Conservation (phyloP, 2,888 invertebrate genomes). For the Choristoneura rosaceana region DNA sequence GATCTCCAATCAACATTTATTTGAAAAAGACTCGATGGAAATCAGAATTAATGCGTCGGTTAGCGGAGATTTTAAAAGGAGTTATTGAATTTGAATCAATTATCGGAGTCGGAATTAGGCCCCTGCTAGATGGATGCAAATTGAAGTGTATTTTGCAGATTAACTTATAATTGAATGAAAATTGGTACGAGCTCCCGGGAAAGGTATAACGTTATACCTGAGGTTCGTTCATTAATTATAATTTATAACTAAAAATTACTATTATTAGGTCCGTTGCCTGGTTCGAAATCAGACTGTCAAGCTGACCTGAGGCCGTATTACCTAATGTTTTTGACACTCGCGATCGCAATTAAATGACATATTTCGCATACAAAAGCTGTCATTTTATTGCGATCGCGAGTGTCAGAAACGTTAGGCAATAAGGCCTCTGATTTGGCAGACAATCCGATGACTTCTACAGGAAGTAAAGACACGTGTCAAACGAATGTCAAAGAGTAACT, state of each 20-base stretch:
- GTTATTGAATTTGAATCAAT: conserved; percentile 49
- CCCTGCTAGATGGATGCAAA: conserved; percentile 40
- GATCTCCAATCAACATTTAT: conserved; percentile 51
- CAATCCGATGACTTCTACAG: too few relatives aligned
- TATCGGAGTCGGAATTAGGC: conserved; percentile 48
- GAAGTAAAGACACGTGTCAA: too few relatives aligned
- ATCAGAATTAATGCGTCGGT: conserved; percentile 50
- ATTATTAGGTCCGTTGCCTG: too few relatives aligned
- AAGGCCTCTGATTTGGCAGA: too few relatives aligned
- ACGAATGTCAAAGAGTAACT: too few relatives aligned
- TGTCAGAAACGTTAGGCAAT: too few relatives aligned
- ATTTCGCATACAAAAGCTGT: too few relatives aligned
- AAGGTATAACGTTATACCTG: conserved; percentile 16
- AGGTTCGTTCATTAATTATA: neutral
- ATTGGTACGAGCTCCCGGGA: conserved; percentile 13
- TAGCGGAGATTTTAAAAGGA: conserved; percentile 49
- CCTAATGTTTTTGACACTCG: too few relatives aligned
- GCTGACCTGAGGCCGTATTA: too few relatives aligned
- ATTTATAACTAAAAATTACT: neutral
- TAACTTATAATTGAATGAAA: conserved; percentile 39
- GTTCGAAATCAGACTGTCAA: too few relatives aligned
- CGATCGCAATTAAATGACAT: too few relatives aligned
- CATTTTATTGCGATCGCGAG: too few relatives aligned
- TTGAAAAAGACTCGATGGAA: conserved; percentile 50
- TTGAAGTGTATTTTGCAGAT: conserved; percentile 42